Percentiles rank a stretch among this genome's conserved stretches.
Evolutionary conservation across 2,888 invertebrate species (phyloP).

Genomic region (Cryptophagus acutangulus): DNA sequence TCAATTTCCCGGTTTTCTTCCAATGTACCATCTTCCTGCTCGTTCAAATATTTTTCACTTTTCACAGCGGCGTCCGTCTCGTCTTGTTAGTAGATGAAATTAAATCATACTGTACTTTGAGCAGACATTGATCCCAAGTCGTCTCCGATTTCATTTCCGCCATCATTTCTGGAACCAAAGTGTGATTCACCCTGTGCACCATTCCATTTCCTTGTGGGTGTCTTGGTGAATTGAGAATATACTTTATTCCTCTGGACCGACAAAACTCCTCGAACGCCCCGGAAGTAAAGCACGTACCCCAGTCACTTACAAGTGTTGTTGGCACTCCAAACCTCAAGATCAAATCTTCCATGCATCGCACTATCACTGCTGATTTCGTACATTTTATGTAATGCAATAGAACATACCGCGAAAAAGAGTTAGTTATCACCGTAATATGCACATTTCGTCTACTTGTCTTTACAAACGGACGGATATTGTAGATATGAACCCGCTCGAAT

Average conservation of each 20-base stretch:
- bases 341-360: conserved; percentile 18
- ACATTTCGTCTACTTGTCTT: conserved; percentile 13
- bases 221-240: conserved; percentile 20
- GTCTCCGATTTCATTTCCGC: conserved; percentile 6
- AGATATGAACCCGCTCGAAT: conserved; percentile 19
- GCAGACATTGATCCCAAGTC: conserved; percentile 16
- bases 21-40: too few species aligned
- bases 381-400: conserved; percentile 15
- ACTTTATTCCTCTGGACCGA: conserved; percentile 15
- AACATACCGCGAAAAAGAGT: conserved; percentile 18
- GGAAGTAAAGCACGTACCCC: conserved; percentile 15
- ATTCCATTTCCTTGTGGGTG: conserved; percentile 27
- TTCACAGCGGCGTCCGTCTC: too few species aligned
- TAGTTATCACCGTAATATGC: conserved; percentile 15
- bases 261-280: conserved; percentile 9
- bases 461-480: conserved; percentile 21
- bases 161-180: conserved; percentile 13
- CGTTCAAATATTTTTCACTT: too few species aligned
- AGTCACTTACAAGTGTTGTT: conserved; percentile 23
- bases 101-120: conserved; percentile 20
- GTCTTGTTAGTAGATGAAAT: conserved; percentile 21
- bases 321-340: conserved; percentile 22
- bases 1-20: too few species aligned
- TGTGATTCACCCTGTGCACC: conserved; percentile 19
- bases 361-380: conserved; percentile 10